Base-by-base conservation (phyloP, 2,888 invertebrate genomes). In the Drepana falcataria region DNA sequence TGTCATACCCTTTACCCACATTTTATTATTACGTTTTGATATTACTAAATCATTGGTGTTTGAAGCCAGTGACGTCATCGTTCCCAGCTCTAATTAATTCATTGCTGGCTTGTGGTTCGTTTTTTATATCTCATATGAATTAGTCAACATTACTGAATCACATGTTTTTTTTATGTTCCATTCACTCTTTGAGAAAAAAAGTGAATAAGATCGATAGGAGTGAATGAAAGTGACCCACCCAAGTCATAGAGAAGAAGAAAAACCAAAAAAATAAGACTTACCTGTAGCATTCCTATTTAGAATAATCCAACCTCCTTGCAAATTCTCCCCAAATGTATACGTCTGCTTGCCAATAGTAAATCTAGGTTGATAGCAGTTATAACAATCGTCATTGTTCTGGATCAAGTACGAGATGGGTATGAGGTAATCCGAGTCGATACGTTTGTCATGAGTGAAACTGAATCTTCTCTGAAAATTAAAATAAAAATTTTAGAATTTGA, bases 221-320 rank as follows among this genome's bases (percentile, higher is more conserved):
- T 21, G 21, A 21, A 21, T 21, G 21, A 21, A 21, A 21, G 21
- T 21, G 21, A 21, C 21, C 21, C 21, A 21, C 21, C 21, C 21
- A 21, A 21, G 21, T 21, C 21, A 21, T 21, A 21, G 21, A 21
- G 21, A 21, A 21, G 21, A 21, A 21, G 21, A 21, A 21, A 21
- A 21, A 21, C 21, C 21, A 21, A 21, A 21, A 21, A 21, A 21
- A 21, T 21, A 21, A 21, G 21, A 21, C 9, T 58, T 69, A 88
- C 90, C 89, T 57, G 90, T 84, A 41, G 83, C 86, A 62, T 87
- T 87, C 35, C 80, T 79, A 49, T 91, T 89, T 0, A 91, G 75
- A 41, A 91, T 75, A 35, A 91, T 89, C 91, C 91, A 90, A 0
- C 90, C 89, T 4, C 75, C 79, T 48, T 88, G 79, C 4, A 91